Evolutionary conservation across 2,797 vertebrate genomes (phyloP), one percentile per base, ranked within the genome.

Genomic region (Enteromius afrohamiltoni): DNA sequence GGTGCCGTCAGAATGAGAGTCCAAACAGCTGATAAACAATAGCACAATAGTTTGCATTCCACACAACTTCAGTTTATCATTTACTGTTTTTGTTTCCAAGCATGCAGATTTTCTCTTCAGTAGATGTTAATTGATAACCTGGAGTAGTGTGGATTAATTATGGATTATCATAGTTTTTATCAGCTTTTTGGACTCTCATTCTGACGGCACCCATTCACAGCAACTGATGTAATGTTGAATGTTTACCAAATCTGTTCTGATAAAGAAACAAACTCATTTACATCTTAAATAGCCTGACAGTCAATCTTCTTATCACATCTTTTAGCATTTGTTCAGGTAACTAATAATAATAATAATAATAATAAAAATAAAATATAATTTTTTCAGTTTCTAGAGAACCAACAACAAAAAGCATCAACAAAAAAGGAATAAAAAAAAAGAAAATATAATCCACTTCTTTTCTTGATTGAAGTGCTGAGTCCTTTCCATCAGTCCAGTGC

Each of bases 331-430:
- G 58, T 6, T 60, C 58, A 26, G 21, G 7, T 49, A 19, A 75
- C 79, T 80, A 79, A 85, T 83, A 58, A n/a, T 34, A 82, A 83
- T 75, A 77, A 83, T 70, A 49, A 77, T 76, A 85, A 71, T 82
- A 75, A 80, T 82, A 82, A 85, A 53, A 53, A 60, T 31, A 60
- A 37, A 5, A 37, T 31, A 3, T 37, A n/a, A 40, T 37, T 78
- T 34, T 71, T 86, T 69, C 55, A 55, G 26, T 80, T 85, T 62
- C 21, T 37, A 62, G 69, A 71, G 21, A 76, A 40, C 23, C 21
- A 69, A 68, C 49, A 67, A 64, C 11, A 80, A 62, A 26, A 77
- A 71, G 4, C 5, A 79, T 76, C 42, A 69, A 40, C 23, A 34
- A 2, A 70, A 85, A n/a, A 53, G 6, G n/a, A n/a, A n/a, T n/a